Evolutionary conservation across 2,888 invertebrate species (phyloP), one percentile per base, ranked within the genome.

Genomic region (Asteroscopus sphinx): DNA sequence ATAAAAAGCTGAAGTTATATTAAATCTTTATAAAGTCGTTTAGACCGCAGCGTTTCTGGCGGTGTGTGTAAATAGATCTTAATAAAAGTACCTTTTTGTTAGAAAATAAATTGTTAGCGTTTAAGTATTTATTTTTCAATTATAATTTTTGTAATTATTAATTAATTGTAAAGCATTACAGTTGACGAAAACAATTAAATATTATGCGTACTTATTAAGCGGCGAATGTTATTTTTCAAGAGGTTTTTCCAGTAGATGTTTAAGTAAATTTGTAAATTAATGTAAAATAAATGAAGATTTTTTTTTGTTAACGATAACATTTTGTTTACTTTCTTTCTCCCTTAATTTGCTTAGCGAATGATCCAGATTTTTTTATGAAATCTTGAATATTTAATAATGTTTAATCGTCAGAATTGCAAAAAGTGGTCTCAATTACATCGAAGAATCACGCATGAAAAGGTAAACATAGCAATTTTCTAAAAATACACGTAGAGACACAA

Each of bases 251-350:
- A 68, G 47, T 82, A 79, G 75, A 65, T 73, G 76, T 79, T 12
- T 89, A 89, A 89, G 86, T 90, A 75, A 68, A 74, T 88, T 78
- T 94, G 93, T 93, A 93, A 93, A 94, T 89, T 93, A 91, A 92
- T 93, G 94, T 94, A 93, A 93, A 94, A 93, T 93, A 92, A 94
- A 94, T 80, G 85, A 91, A 91, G 89, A 92, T 91, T 92, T 93
- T 92, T 30, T 93, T 92, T 92, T 91, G 91, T 93, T 93, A 92
- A 89, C 75, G 84, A 86, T 84, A 79, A 35, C 61, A 56, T 71
- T 59, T 76, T 68, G 68, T 73, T 79, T 73, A 36, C 70, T 72
- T 77, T 72, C 28, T 25, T 35, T 26, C 11, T 17, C 40, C 63
- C 57, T 52, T 28, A 5, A 36, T n/a, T 36, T 3, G 26, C 37